These are phyloP conservation scores for Lophotriccus pileatus DNA, from an alignment of 2,797 vertebrate genomes.

Conservation along the genomic window DNA sequence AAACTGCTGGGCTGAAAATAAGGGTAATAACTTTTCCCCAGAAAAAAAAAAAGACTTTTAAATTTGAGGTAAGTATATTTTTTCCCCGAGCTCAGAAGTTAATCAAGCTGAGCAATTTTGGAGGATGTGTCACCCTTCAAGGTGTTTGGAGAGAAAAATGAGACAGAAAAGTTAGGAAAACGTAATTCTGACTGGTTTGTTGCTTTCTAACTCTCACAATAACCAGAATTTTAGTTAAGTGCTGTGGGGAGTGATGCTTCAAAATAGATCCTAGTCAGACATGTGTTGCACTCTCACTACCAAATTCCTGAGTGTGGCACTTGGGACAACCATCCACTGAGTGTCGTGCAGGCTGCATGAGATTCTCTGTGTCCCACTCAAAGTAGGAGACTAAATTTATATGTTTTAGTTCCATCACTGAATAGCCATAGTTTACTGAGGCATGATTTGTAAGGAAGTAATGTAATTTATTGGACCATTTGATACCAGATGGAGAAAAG, in stretches of 20 bases:
- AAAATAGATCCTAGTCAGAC: not conserved
- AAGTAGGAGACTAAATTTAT: not conserved
- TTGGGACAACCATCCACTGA: not conserved
- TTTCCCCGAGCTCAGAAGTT: not conserved
- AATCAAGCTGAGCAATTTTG: constrained; percentile 13
- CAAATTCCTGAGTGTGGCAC: not conserved
- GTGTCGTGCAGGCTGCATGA: not conserved
- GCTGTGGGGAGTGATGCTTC: not conserved
- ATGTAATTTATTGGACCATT: not conserved
- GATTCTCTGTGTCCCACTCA: not conserved
- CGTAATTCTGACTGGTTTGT: not conserved
- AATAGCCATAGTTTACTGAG: not conserved
- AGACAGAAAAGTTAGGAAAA: not conserved
- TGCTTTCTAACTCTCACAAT: not conserved
- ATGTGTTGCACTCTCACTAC: not conserved
- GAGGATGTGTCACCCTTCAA: not conserved
- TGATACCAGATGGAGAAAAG: not conserved
- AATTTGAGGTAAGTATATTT: not conserved
- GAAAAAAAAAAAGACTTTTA: not conserved
- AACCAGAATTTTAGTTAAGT: not conserved
- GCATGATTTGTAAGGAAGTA: not conserved
- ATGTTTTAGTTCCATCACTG: not conserved
- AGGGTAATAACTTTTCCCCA: not conserved
- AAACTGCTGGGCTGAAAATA: not conserved
- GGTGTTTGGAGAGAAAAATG: not conserved